Evolutionary conservation across 2,888 invertebrate species (phyloP), one percentile per base, ranked within the genome.

Genomic region (Phortica okadai): DNA sequence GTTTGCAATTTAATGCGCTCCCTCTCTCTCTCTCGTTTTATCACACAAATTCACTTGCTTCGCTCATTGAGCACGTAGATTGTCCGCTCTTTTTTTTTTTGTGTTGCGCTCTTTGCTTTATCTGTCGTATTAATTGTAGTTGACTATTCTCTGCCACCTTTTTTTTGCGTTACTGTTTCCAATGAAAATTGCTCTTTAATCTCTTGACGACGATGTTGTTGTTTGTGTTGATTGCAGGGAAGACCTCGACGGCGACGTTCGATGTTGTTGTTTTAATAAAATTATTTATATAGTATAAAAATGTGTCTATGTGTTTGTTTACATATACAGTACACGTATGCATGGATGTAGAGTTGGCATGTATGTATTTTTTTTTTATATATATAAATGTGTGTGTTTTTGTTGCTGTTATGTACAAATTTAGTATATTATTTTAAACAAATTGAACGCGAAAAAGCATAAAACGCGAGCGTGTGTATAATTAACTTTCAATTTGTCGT

Each of bases 1-100:
- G 85, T 86, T 86, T 88, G 85, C 88, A 86, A 86, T 86, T 82
- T 83, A 78, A 82, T 83, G 85, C 83, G 84, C 59, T 58, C 69
- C 41, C 69, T 45, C 76, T 50, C 74, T 72, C 66, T 42, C 41
- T 74, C 59, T 75, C 76, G 41, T 59, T 73, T 11, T 67, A 62
- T 73, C 66, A 44, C 3, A 11, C 50, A 44, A 21, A 10, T n/a
- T 33, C 75, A 74, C 76, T 76, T 76, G 44, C 59, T 70, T 59
- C 62, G 66, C 33, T 33, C 33, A 33, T 33, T 33, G 33, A 33
- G 33, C 2, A 5, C 33, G 33, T 33, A 33, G 33, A 33, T 5
- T 74, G 74, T 78, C 77, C 77, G 58, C 72, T 66, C 74, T 74
- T 76, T 76, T 70, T 73, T 69, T 76, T 72, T 64, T 70, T 33